Evolutionary conservation across 2,113 vertebrate species (phyloP).

Genomic region (Leptocoma aspasia): DNA sequence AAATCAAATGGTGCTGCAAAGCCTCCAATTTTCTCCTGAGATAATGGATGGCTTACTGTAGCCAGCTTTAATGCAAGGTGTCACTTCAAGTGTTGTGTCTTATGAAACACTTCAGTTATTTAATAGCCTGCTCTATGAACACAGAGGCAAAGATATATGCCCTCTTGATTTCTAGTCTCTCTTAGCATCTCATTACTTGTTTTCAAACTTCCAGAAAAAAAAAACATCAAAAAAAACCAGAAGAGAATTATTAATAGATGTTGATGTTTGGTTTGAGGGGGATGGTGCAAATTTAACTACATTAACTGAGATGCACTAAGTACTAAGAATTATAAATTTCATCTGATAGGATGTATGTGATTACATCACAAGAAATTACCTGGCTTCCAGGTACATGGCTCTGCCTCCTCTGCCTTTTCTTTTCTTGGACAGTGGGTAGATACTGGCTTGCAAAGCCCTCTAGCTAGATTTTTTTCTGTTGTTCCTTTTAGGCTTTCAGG

Average conservation of each 20-base stretch:
- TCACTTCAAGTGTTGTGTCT: neutral
- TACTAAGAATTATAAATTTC: neutral
- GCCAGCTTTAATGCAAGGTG: neutral
- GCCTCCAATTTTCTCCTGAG: conserved; percentile 1
- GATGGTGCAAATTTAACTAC: neutral
- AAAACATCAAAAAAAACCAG: neutral
- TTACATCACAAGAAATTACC: neutral
- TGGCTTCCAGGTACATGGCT: neutral
- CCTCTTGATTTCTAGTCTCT: neutral
- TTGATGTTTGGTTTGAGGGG: neutral
- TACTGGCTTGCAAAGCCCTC: neutral
- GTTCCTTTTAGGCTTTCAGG: neutral
- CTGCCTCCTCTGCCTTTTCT: neutral
- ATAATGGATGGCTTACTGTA: neutral
- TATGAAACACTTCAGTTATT: neutral
- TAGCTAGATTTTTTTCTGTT: neutral
- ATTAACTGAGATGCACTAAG: neutral
- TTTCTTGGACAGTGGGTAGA: neutral
- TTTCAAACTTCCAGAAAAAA: neutral
- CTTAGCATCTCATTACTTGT: neutral
- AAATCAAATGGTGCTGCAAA: neutral
- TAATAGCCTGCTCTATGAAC: neutral
- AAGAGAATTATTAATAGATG: neutral
- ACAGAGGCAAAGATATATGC: neutral
- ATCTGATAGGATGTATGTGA: neutral